Base-by-base conservation (phyloP, 2,888 invertebrate genomes). In the Oscheius myriophilus region DNA sequence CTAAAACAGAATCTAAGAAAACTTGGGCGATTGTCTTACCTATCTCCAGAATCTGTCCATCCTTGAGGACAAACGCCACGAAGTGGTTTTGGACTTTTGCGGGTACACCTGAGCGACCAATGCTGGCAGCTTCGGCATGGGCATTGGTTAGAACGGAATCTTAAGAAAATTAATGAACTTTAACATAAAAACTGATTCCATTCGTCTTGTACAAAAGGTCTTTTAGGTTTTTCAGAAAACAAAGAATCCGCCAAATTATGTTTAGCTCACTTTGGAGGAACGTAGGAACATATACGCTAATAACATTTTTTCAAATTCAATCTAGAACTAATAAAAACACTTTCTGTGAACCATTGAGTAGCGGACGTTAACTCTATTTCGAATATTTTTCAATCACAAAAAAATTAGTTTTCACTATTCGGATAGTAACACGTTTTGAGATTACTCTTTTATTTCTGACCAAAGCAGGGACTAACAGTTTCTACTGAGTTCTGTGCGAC, bases 1-100 rank as follows among this genome's bases (percentile, higher is more conserved):
- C 84, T 84, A 62, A 52, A 80, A 59, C 11, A 57, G 7, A n/a
- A 16, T 0, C 25, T 9, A 64, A 39, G 23, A n/a, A 49, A 57
- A 21, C 9, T 41, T n/a, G 33, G 1, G 43, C 12, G 4, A n/a
- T 23, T 39, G 9, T 21, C 63, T 49, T 43, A 84, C 84, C 85
- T 43, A 84, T 78, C 70, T 85, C 83, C 55, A 72, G 83, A 21
- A 85, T 76, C 11, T 70, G 67, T 42, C 82, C 83, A 33, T 82
- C 65, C 51, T 76, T 70, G 67, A 78, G 73, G 42, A 82, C 76
- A 64, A 79, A 83, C 3, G 77, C 69, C 64, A 85, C 84, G 74
- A 86, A 85, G 64, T 86, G 85, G 63, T 83, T 79, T 14, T 83
- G 77, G 3, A 86, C 83, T n/a, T 76, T 54, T 25, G 78, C 79